phyloP scores from a whole-genome alignment of 2,888 invertebrate species.

The Xylota segnis region DNA sequence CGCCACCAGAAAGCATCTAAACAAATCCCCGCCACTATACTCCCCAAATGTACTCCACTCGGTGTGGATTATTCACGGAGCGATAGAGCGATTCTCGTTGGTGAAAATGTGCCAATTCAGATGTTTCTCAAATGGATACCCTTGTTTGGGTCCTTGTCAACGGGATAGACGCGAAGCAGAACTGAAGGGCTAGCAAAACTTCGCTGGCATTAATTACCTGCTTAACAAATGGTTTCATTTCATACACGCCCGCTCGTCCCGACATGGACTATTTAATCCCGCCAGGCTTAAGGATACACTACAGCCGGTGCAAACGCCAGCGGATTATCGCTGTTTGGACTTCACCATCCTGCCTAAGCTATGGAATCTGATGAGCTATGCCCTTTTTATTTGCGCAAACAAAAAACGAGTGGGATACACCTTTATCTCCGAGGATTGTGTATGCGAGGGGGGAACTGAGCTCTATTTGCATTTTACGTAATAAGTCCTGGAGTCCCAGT shows the following conservation, averaged over 20 bases:
- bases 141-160: slow-evolving; percentile 39
- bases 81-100: background rate
- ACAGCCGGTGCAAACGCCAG: slow-evolving; percentile 16
- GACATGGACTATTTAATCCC: slow-evolving; percentile 38
- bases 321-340: slow-evolving; percentile 52
- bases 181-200: slow-evolving; percentile 31
- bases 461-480: slow-evolving; percentile 58
- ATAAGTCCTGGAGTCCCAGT: slow-evolving; percentile 33
- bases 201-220: slow-evolving; percentile 60
- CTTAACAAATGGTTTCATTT: slow-evolving; percentile 19
- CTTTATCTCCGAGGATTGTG: slow-evolving; percentile 18
- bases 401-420: background rate
- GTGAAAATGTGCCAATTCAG: slow-evolving; percentile 45
- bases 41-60: slow-evolving; percentile 18
- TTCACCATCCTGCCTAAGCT: slow-evolving; percentile 10
- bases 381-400: slow-evolving; percentile 31
- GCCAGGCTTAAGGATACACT: slow-evolving; percentile 33
- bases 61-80: slow-evolving; percentile 35
- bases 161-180: slow-evolving; percentile 23
- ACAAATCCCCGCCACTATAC: slow-evolving; percentile 9
- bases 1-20: slow-evolving; percentile 1
- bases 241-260: background rate
- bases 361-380: slow-evolving; percentile 60
- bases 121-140: slow-evolving; percentile 20
- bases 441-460: background rate